Base-by-base conservation (phyloP, 1,140 invertebrate species). In the Drosophila navojoa region DNA sequence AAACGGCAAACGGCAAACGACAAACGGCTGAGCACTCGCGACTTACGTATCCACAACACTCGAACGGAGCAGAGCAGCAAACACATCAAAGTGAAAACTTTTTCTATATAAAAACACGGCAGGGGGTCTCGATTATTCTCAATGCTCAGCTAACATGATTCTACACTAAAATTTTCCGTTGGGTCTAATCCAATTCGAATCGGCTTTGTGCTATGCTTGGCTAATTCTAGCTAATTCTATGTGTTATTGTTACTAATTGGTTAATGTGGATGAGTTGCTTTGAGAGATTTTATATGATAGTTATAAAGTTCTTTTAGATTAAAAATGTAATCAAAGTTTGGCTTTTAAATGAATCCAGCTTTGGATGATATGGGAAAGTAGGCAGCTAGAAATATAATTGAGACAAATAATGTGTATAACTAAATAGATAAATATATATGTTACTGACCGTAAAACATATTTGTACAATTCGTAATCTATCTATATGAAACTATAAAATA, bases 71-170 rank as follows among this genome's bases (percentile, higher is more conserved):
- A 75, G 7, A 7, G 9, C 32, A 32, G 32, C 32, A 32, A 2
- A 32, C 66, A 84, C 84, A 89, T 89, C 84, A 89, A 89, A 89
- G 84, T 62, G 66, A 69, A 73, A 89, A 89, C 71, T 84, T 78
- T 85, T 87, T 89, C 84, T 77, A 89, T 84, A 89, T 89, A 84
- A 89, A 90, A 89, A 90, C 84, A 68, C 84, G 73, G 58, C 84
- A 89, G 84, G 84, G 84, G 84, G 84, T 89, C 84, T 67, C 61
- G 52, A 71, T 77, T 76, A 53, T 57, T 60, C 71, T 22, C 82
- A 69, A 64, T 85, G 58, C 52, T 74, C 35, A 57, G 47, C 52
- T 49, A 32, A 54, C 13, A 25, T 40, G 54, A 16, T 25, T 35
- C 35, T 45, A 63, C 60, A 16, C 29, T 71, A 22, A 55, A 63